A percentile compares a stretch with the other conserved stretches of the same genome.
Conservation (phyloP, 2,888 invertebrate genomes). For the Sarcophaga caerulescens region DNA sequence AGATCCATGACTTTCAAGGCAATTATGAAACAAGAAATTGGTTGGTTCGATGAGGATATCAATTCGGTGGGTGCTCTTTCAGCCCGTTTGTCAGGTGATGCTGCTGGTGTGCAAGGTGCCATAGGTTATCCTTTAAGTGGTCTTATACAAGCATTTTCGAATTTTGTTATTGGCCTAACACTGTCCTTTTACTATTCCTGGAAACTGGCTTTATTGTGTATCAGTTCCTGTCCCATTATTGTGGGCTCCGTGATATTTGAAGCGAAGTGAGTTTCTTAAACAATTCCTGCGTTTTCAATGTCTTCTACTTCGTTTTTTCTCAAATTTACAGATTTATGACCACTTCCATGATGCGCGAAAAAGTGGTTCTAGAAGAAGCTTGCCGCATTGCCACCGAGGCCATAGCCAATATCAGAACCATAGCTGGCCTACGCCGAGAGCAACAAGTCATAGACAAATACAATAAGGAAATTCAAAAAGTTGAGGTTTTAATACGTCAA, state of each 20-base stretch:
- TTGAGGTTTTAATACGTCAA: conserved; percentile 82
- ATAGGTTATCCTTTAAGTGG: conserved; percentile 87
- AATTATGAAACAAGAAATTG: conserved; percentile 88
- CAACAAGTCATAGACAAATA: conserved; percentile 84
- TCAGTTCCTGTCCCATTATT: conserved; percentile 87
- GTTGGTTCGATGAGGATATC: conserved; percentile 87
- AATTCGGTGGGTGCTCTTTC: conserved; percentile 88
- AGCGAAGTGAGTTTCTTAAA: conserved; percentile 79
- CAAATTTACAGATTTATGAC: conserved; percentile 82
- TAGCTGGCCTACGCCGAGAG: conserved; percentile 86
- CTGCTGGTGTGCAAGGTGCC: conserved; percentile 88
- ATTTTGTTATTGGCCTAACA: conserved; percentile 84
- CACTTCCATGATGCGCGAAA: conserved; percentile 84
- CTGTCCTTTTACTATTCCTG: conserved; percentile 86
- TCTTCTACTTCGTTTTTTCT: not conserved
- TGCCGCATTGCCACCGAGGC: conserved; percentile 89
- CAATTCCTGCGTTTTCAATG: not conserved
- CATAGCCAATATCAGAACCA: conserved; percentile 87
- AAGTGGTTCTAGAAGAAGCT: conserved; percentile 85
- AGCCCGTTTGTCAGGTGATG: conserved; percentile 87
- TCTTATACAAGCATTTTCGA: conserved; percentile 86
- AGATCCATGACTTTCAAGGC: conserved; percentile 84
- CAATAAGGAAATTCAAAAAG: conserved; percentile 82
- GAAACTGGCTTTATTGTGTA: conserved; percentile 87
- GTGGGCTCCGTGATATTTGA: conserved; percentile 86